phyloP scores from a whole-genome alignment of 1,140 invertebrate species.

The Apis laboriosa region DNA sequence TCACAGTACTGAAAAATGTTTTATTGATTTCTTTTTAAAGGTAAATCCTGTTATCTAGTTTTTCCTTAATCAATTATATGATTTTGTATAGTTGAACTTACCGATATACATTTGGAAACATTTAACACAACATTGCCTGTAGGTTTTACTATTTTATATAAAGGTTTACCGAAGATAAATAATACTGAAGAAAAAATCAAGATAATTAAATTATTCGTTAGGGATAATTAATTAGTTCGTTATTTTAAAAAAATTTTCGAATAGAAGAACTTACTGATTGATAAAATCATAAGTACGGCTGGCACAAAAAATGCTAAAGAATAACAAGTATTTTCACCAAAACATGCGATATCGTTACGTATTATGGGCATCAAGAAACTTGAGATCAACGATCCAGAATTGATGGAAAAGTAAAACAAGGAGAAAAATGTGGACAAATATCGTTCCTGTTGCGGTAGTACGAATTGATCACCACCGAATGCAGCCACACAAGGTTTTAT shows the following conservation, averaged over 20 bases:
- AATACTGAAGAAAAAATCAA: conserved; percentile 84
- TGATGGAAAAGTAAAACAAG: conserved; percentile 96
- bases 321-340: conserved; percentile 91
- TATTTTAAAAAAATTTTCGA: background rate
- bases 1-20: too few species aligned
- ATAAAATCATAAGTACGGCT: conserved; percentile 91
- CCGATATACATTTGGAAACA: conserved; percentile 89
- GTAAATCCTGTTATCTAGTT: too few species aligned
- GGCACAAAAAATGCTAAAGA: conserved; percentile 96
- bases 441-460: conserved; percentile 87
- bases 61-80: too few species aligned
- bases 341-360: conserved; percentile 90
- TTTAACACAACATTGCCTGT: conserved; percentile 91
- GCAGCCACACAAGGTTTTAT: conserved; percentile 99
- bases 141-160: conserved; percentile 90
- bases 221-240: too few species aligned
- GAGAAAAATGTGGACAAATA: conserved; percentile 94
- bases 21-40: too few species aligned
- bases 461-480: conserved; percentile 98
- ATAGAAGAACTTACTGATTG: conserved; percentile 85
- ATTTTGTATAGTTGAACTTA: conserved; percentile 82
- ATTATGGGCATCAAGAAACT: conserved; percentile 94
- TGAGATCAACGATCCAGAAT: conserved; percentile 94
- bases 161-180: conserved; percentile 88
- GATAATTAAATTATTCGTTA: background rate